Evolutionary conservation across 2,797 vertebrate species (phyloP).

Genomic region (Oryzias sinensis): DNA sequence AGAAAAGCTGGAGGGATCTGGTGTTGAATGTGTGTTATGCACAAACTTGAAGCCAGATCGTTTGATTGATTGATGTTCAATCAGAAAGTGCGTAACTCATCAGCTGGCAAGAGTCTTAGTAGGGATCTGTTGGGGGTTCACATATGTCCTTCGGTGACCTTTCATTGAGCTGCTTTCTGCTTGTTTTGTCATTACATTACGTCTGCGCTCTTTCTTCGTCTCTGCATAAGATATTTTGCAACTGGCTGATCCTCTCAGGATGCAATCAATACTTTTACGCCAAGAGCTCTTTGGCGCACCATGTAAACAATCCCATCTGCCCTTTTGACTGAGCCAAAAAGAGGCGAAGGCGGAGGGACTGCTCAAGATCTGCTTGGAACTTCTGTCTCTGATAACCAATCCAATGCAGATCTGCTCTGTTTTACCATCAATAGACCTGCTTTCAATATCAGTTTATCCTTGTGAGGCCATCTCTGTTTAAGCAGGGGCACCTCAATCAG

Average conservation of each 20-base stretch:
- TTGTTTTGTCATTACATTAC: slow-evolving; percentile 18
- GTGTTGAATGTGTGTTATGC: too few relatives aligned
- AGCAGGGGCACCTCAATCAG: neutral
- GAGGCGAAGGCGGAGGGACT: slow-evolving; percentile 32
- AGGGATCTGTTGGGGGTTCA: slow-evolving; percentile 5
- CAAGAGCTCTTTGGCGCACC: slow-evolving; percentile 45
- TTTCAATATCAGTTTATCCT: neutral
- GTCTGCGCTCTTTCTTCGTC: slow-evolving; percentile 18
- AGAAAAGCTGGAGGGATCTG: too few relatives aligned
- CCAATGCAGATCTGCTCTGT: slow-evolving; percentile 1
- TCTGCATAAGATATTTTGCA: slow-evolving; percentile 47
- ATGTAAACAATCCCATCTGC: slow-evolving; percentile 57
- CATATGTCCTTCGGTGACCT: neutral
- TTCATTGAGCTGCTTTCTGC: slow-evolving; percentile 4
- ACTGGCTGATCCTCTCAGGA: slow-evolving; percentile 40
- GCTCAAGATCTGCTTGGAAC: slow-evolving; percentile 31
- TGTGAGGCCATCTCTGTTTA: slow-evolving; percentile 6
- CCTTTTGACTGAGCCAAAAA: slow-evolving; percentile 50
- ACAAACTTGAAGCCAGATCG: neutral
- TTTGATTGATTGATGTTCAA: slow-evolving; percentile 3
- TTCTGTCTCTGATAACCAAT: slow-evolving; percentile 19
- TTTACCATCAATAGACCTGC: neutral
- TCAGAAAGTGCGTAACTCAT: neutral
- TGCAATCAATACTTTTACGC: slow-evolving; percentile 38
- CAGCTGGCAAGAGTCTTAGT: slow-evolving; percentile 4